phyloP scores from a whole-genome alignment of 2,797 vertebrate genomes.

The Rhinatrema bivittatum region DNA sequence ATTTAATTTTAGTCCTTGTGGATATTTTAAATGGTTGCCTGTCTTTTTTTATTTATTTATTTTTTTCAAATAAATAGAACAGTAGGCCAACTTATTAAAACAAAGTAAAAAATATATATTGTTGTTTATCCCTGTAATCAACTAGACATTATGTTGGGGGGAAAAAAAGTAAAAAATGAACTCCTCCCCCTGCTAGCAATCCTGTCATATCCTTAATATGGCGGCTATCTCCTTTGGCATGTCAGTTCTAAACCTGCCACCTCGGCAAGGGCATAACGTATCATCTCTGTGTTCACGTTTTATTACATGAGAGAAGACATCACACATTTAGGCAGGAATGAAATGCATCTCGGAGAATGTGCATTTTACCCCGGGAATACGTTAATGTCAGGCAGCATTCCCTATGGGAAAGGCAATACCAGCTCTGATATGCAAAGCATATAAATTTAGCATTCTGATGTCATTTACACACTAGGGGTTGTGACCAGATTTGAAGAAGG shows the following conservation, averaged over 20 bases:
- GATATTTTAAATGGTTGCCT: too few species aligned
- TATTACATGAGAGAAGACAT: constrained; percentile 48
- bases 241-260: constrained; percentile 35
- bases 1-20: too few species aligned
- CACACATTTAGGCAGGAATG: constrained; percentile 59
- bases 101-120: background rate
- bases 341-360: constrained; percentile 68
- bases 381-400: constrained; percentile 69
- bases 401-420: constrained; percentile 74
- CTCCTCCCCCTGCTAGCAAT: too few species aligned
- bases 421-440: constrained; percentile 76
- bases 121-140: background rate
- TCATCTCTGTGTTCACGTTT: constrained; percentile 51
- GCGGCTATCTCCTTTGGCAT: constrained; percentile 44
- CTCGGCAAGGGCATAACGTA: constrained; percentile 57
- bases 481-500: constrained; percentile 72
- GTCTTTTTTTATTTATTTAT: too few species aligned
- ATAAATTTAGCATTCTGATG: constrained; percentile 72
- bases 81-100: constrained; percentile 5
- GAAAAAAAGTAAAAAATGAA: constrained; percentile 1
- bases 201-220: constrained; percentile 26
- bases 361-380: constrained; percentile 72
- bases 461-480: constrained; percentile 64
- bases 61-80: constrained; percentile 1
- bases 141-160: too few species aligned